Base-by-base conservation (phyloP, 2,888 invertebrate genomes). In the Pinctada fucata region DNA sequence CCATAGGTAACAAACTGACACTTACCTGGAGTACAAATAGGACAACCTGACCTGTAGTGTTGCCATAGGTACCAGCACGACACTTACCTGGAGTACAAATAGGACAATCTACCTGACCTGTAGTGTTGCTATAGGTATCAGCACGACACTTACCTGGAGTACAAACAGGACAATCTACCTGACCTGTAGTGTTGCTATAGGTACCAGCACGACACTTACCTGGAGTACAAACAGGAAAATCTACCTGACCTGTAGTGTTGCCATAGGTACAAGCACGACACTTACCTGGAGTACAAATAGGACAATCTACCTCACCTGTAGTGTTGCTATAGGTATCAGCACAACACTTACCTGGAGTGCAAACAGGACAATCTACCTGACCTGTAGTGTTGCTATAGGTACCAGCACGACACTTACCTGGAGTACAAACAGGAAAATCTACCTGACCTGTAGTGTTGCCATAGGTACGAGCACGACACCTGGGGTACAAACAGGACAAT, bases 231-330 rank as follows among this genome's bases (percentile, higher is more conserved):
- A 51, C 72, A 52, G 69, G 73, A 63, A 73, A 78, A 3, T 73
- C 78, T 47, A 3, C 45, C 50, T 68, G 10, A 5, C 78, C 78
- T n/a, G 73, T 78, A 31, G 69, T 50, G 51, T 78, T 78, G 31
- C 78, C 78, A 63, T 68, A 78, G 6, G 78, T 78, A 45, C 78
- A 73, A 13, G 78, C 73, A n/a, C 31, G 31, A 31, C 31, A 31
- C 31, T 31, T 31, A 31, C 31, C 31, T 31, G 31, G 31, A 31
- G 31, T 31, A 31, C 31, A 31, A 31, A 31, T 31, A 31, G 31
- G 31, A 31, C 31, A 31, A 31, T 31, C 31, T 31, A 31, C 31
- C 31, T 31, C 0, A 31, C 31, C 31, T 31, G 31, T 31, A 31
- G 31, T 31, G 31, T 31, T 31, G 31, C 31, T 31, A 31, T 1